phyloP scores from a whole-genome alignment of 2,113 vertebrate genomes.

The Notechis scutatus region DNA sequence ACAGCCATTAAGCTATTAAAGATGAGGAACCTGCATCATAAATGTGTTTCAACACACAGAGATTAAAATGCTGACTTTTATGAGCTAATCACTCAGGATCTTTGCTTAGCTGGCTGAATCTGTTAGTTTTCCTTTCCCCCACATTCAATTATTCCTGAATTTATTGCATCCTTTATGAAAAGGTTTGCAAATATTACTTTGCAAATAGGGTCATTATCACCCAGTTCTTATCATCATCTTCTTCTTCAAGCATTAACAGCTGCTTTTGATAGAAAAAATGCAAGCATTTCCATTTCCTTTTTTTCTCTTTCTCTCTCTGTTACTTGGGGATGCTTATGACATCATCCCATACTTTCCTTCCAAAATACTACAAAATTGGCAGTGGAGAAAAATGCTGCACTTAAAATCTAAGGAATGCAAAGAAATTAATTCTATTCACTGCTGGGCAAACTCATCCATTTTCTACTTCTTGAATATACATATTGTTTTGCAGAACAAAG shows the following conservation, averaged over 20 bases:
- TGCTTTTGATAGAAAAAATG: neutral
- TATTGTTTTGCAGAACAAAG: neutral
- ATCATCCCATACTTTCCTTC: neutral
- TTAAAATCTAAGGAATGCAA: neutral
- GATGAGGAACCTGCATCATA: neutral
- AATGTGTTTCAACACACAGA: neutral
- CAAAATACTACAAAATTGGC: neutral
- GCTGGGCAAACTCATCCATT: neutral
- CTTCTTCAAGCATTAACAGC: neutral
- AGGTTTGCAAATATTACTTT: neutral
- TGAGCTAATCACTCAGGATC: neutral
- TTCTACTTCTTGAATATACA: neutral
- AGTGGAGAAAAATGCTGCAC: neutral
- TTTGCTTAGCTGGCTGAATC: neutral
- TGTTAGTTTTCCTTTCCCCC: neutral
- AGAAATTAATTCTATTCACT: neutral
- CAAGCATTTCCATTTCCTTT: neutral
- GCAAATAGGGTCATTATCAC: neutral
- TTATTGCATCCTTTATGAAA: neutral
- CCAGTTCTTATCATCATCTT: neutral
- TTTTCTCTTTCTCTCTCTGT: neutral
- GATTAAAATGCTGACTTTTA: neutral
- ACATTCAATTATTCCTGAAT: neutral
- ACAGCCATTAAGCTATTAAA: neutral
- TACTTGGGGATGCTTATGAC: neutral